Percentiles rank a stretch among this genome's conserved stretches.
Conservation (phyloP, 2,797 vertebrate species). For the Spea hammondii region DNA sequence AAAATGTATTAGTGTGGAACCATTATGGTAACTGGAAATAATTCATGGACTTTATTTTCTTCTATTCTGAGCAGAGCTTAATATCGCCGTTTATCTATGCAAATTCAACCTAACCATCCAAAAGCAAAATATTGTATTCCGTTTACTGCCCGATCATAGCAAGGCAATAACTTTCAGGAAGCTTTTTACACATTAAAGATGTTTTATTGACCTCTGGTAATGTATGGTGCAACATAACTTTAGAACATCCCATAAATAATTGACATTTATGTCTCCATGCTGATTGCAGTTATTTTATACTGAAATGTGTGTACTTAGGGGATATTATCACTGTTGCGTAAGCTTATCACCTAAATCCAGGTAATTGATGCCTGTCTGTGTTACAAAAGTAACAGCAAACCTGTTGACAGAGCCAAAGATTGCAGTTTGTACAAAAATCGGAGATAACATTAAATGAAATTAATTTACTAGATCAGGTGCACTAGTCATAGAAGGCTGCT, state of each 20-base stretch:
- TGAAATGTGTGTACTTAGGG: slow-evolving; percentile 33
- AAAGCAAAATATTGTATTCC: slow-evolving; percentile 46
- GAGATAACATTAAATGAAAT: slow-evolving; percentile 12
- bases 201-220: slow-evolving; percentile 50
- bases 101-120: slow-evolving; percentile 19
- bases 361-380: neutral
- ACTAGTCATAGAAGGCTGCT: too few species aligned
- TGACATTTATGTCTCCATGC: slow-evolving; percentile 43
- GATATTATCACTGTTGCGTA: slow-evolving; percentile 25
- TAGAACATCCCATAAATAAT: slow-evolving; percentile 44
- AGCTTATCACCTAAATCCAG: slow-evolving; percentile 17
- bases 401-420: neutral
- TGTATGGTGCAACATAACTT: slow-evolving; percentile 43
- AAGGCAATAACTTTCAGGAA: slow-evolving; percentile 49
- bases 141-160: slow-evolving; percentile 43
- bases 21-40: slow-evolving; percentile 3
- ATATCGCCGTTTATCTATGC: slow-evolving; percentile 25
- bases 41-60: slow-evolving; percentile 11
- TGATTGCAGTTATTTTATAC: slow-evolving; percentile 38
- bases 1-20: neutral
- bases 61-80: neutral
- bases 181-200: slow-evolving; percentile 52
- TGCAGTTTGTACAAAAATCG: neutral
- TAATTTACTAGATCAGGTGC: neutral
- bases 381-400: neutral